A percentile compares a stretch with the other conserved stretches of the same genome.
These are phyloP conservation scores for Paedocypris micromegethes DNA, from an alignment of 2,797 vertebrate species.

Conservation along the genomic window DNA sequence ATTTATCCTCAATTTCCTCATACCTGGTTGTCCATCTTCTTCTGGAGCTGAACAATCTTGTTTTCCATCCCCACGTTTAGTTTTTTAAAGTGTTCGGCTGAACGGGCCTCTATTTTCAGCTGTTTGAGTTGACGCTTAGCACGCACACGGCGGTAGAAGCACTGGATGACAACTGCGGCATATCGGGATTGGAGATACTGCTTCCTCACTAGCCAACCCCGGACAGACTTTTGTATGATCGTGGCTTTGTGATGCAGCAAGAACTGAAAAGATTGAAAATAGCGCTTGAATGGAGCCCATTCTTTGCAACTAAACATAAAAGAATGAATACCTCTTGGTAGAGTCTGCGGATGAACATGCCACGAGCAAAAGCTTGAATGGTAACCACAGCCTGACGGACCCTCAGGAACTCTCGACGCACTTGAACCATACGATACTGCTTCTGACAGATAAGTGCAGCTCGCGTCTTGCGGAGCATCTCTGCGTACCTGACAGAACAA, in stretches of 20 bases:
- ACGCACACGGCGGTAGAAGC: slow-evolving; percentile 71
- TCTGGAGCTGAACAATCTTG: slow-evolving; percentile 92
- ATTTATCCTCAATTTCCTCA: not conserved
- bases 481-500: slow-evolving; percentile 63
- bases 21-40: slow-evolving; percentile 93
- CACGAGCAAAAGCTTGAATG: slow-evolving; percentile 83
- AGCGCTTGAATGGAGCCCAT: not conserved
- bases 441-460: slow-evolving; percentile 82
- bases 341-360: slow-evolving; percentile 78
- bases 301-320: too few relatives aligned
- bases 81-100: slow-evolving; percentile 80
- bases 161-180: slow-evolving; percentile 81
- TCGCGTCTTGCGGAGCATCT: slow-evolving; percentile 72
- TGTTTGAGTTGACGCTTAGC: slow-evolving; percentile 75
- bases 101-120: slow-evolving; percentile 85
- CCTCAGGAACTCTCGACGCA: slow-evolving; percentile 64
- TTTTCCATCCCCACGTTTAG: slow-evolving; percentile 97
- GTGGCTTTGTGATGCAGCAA: slow-evolving; percentile 83
- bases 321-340: slow-evolving; percentile 75
- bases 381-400: slow-evolving; percentile 64
- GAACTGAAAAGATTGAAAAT: slow-evolving; percentile 63
- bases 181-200: slow-evolving; percentile 58
- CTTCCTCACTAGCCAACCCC: slow-evolving; percentile 78
- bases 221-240: slow-evolving; percentile 77
- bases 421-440: slow-evolving; percentile 79